Percentiles rank a stretch among this genome's conserved stretches.
phyloP scores from a whole-genome alignment of 2,113 vertebrate species.

The zebrafish (Danio rerio) region GRCz12tu NC_133184.1:45472501-45473000 shows the following conservation, averaged over 20 bases:
- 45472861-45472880: too few species aligned
- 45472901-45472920: too few species aligned
- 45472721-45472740: background rate
- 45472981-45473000: too few species aligned
- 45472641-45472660: conserved; percentile 16
- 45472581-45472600: conserved; percentile 22
- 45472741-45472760: background rate
- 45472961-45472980: too few species aligned
- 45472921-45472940: too few species aligned
- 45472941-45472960: too few species aligned
- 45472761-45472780: background rate
- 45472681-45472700: background rate
- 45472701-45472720: background rate
- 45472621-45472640: conserved; percentile 2
- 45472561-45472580: conserved; percentile 45
- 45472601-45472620: background rate
- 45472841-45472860: too few species aligned
- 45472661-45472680: background rate
- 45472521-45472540: conserved; percentile 25
- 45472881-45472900: too few species aligned
- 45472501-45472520: background rate
- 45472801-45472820: too few species aligned
- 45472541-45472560: conserved; percentile 49
- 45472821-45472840: too few species aligned
- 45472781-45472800: too few species aligned